Evolutionary conservation across 2,797 vertebrate species (phyloP), one percentile per base, ranked within the genome.

Genomic region (Channallabes apus): DNA sequence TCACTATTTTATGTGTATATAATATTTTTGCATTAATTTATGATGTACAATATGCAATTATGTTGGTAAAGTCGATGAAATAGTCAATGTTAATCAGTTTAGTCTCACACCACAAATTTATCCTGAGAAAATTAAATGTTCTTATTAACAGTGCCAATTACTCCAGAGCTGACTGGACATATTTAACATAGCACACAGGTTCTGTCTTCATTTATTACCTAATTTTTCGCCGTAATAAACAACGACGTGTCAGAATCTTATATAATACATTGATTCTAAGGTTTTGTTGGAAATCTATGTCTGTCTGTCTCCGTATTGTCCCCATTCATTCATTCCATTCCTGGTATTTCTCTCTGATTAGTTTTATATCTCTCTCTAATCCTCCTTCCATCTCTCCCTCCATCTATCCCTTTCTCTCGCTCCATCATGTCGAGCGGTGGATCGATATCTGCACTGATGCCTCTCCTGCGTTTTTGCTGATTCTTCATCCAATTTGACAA

Each of bases 401-500:
- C 6, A 0, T 35, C 73, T 58, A 46, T n/a, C 67, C 0, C 65
- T 27, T n/a, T n/a, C 77, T 15, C 58, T 32, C 35, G 3, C 51
- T 54, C 59, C 72, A 3, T 81, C 38, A 46, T 65, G n/a, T 35
- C 35, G 41, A 14, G 59, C 29, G 29, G 59, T 7, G 29, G 86
- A 87, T 91, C 88, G n/a, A 89, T 91, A 83, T 81, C 71, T 14
- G 56, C 14, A 24, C 76, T 72, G 75, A 38, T 18, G 76, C 71
- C 71, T 73, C n/a, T 67, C 51, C 76, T 68, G 71, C 80, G 80
- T 85, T 87, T 82, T 72, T 46, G 68, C 85, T 87, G 86, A 88
- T 88, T 80, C 83, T 82, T 91, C 87, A 88, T 86, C 82, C 88
- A 82, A 71, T 72, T 85, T 86, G 85, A 89, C 82, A 88, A 88